Evolutionary conservation across 2,113 vertebrate species (phyloP).

Genomic region (Dasyprocta punctata): DNA sequence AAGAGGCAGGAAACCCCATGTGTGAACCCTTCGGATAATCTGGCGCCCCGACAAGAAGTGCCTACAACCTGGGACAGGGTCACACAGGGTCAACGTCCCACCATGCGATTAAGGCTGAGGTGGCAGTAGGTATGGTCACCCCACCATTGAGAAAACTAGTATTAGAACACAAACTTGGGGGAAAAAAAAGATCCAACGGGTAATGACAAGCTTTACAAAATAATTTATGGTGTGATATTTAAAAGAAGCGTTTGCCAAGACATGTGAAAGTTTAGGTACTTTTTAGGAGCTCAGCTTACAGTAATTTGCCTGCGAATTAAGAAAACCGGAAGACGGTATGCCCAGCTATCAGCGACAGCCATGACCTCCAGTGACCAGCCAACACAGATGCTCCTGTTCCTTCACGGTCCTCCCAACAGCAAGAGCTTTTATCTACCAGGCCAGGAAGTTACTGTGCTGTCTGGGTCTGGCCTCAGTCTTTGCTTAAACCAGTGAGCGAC

Average conservation of each 20-base stretch:
- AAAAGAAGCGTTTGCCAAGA: not conserved
- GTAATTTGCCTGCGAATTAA: not conserved
- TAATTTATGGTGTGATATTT: not conserved
- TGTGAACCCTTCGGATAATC: not conserved
- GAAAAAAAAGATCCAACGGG: not conserved
- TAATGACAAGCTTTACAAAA: not conserved
- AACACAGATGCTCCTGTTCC: not conserved
- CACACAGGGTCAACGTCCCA: not conserved
- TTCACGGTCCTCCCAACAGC: accelerated
- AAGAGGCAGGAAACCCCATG: not conserved
- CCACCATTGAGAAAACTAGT: accelerated
- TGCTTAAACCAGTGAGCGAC: not conserved
- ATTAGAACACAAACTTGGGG: not conserved
- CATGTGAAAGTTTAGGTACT: not conserved
- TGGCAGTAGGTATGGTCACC: not conserved
- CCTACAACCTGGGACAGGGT: accelerated
- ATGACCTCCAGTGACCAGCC: accelerated
- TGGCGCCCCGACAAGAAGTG: not conserved
- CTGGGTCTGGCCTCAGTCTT: not conserved
- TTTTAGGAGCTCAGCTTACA: accelerated
- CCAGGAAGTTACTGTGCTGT: not conserved
- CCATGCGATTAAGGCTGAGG: too few species aligned
- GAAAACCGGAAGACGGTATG: not conserved
- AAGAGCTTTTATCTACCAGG: accelerated
- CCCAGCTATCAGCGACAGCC: not conserved